phyloP scores from a whole-genome alignment of 1,140 invertebrate species.

The Cyclina sinensis region DNA sequence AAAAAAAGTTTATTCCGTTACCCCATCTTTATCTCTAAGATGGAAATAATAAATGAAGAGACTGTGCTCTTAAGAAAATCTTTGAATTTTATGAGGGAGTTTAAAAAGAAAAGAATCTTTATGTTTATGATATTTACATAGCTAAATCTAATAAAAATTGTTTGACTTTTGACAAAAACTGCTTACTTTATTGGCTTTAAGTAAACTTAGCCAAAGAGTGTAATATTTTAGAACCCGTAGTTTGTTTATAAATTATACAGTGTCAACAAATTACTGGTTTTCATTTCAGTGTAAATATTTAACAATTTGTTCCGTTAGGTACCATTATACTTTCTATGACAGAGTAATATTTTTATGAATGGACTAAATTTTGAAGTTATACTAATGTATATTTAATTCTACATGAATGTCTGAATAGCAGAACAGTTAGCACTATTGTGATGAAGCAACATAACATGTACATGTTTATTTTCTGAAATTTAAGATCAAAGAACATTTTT shows the following conservation, averaged over 20 bases:
- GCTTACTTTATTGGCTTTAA: background rate
- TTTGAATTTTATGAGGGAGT: background rate
- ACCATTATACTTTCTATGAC: slow-evolving; percentile 2
- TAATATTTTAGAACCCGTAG: slow-evolving; percentile 17
- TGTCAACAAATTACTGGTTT: slow-evolving; percentile 22
- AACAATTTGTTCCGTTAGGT: slow-evolving; percentile 1
- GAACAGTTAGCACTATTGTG: background rate
- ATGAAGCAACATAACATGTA: background rate
- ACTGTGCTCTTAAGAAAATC: no score
- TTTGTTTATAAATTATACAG: slow-evolving; percentile 12
- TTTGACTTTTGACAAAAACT: slow-evolving; percentile 17
- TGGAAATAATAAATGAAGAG: no score
- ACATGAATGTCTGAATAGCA: background rate
- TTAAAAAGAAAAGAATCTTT: background rate
- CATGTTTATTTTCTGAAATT: background rate
- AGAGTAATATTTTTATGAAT: slow-evolving; percentile 8
- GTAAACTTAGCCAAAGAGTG: background rate
- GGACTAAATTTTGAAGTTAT: background rate
- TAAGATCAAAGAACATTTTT: background rate
- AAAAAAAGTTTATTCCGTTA: no score
- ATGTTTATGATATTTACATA: slow-evolving; percentile 2
- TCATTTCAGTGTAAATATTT: slow-evolving; percentile 44
- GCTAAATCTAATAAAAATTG: slow-evolving; percentile 35
- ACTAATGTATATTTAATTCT: background rate
- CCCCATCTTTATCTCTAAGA: no score